Percentiles rank a stretch among this genome's conserved stretches.
Conservation (phyloP, 64 coral and sea anemone species). For the Stichodactyla helianthus region DNA sequence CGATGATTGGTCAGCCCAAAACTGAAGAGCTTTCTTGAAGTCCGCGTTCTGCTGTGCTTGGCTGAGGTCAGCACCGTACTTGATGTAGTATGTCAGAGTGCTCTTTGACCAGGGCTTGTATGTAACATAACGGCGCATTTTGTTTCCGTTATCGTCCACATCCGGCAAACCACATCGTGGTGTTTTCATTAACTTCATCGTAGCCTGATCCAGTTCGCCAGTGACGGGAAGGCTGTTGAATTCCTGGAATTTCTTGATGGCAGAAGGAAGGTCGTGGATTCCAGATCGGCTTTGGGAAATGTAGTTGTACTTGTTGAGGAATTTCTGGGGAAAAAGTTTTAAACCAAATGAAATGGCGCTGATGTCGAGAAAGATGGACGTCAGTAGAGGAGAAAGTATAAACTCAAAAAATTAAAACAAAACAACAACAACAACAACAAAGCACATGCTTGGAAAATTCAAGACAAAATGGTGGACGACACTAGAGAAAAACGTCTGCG, state of each 20-base stretch:
- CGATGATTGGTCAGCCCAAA: slow-evolving; percentile 50
- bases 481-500: too few species aligned
- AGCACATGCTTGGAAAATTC: too few species aligned
- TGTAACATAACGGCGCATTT: slow-evolving; percentile 20
- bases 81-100: slow-evolving; percentile 39
- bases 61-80: slow-evolving; percentile 42
- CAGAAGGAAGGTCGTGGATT: slow-evolving; percentile 52
- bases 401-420: too few species aligned
- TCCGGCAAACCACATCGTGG: slow-evolving; percentile 74
- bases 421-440: too few species aligned
- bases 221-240: slow-evolving; percentile 57
- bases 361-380: too few species aligned
- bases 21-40: slow-evolving; percentile 42
- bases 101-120: slow-evolving; percentile 34
- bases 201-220: slow-evolving; percentile 53
- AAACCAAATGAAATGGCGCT: too few species aligned
- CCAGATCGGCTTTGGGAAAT: slow-evolving; percentile 56
- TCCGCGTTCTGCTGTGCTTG: slow-evolving; percentile 15
- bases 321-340: slow-evolving; percentile 17
- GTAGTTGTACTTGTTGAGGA: slow-evolving; percentile 56
- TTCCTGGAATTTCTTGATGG: slow-evolving; percentile 72
- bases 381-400: too few species aligned
- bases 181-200: slow-evolving; percentile 63
- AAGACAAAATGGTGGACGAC: too few species aligned
- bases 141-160: slow-evolving; percentile 3